Conservation (phyloP, 2,888 invertebrate species). For the Dasypolia templi region DNA sequence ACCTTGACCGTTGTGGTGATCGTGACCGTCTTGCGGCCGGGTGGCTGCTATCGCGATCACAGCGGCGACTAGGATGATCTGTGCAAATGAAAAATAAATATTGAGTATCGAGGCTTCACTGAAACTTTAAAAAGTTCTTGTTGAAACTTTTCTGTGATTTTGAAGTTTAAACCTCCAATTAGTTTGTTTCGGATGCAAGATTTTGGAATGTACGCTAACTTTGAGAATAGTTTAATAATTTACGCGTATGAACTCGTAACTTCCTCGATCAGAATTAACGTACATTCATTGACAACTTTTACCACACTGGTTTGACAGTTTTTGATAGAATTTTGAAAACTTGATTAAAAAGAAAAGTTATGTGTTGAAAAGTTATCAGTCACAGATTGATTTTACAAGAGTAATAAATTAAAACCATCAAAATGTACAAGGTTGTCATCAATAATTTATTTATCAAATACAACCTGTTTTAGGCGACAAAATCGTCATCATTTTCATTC, state of each 20-base stretch:
- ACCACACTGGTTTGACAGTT: too few relatives aligned
- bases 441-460: too few relatives aligned
- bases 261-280: constrained; percentile 7
- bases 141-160: too few relatives aligned
- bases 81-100: background rate
- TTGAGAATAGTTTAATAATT: constrained; percentile 17
- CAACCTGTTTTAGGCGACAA: too few relatives aligned
- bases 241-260: background rate
- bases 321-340: constrained; percentile 5
- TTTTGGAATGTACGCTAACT: constrained; percentile 18
- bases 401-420: too few relatives aligned
- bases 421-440: too few relatives aligned
- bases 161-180: background rate
- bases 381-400: constrained; percentile 6
- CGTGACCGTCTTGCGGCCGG: constrained; percentile 55
- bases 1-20: too few relatives aligned
- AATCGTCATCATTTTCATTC: too few relatives aligned
- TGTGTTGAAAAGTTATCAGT: constrained; percentile 38
- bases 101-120: too few relatives aligned
- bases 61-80: constrained; percentile 44
- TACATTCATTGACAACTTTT: constrained; percentile 20
- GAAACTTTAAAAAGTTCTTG: too few relatives aligned
- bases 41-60: constrained; percentile 50
- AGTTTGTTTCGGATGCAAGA: constrained; percentile 5
- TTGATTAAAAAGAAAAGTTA: constrained; percentile 50